phyloP scores from a whole-genome alignment of 2,113 vertebrate genomes.

The Ageneiosus marmoratus region DNA sequence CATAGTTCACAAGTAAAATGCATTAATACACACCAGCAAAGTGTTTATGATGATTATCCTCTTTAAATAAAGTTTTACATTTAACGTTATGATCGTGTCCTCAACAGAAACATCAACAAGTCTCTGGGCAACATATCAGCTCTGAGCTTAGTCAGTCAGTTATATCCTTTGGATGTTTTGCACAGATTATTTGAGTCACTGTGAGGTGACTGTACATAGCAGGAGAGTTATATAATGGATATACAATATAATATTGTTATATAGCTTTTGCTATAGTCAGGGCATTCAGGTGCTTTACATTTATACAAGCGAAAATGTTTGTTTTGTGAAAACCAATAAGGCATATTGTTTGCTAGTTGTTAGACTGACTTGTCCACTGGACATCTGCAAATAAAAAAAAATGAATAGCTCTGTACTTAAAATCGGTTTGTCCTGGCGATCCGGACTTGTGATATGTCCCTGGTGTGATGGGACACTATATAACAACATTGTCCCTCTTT shows the following conservation, averaged over 20 bases:
- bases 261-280: not conserved
- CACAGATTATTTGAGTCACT: not conserved
- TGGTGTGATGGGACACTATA: not conserved
- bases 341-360: not conserved
- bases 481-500: too few relatives aligned
- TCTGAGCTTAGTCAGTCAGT: too few relatives aligned
- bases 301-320: not conserved
- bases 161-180: not conserved
- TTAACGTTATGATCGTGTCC: not conserved
- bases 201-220: not conserved
- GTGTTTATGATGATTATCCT: too few relatives aligned
- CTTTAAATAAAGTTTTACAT: too few relatives aligned
- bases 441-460: not conserved
- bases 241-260: not conserved
- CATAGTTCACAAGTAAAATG: not conserved
- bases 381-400: too few relatives aligned
- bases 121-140: not conserved
- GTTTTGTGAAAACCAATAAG: not conserved
- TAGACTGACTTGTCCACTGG: too few relatives aligned
- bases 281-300: too few relatives aligned
- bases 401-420: not conserved
- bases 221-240: not conserved
- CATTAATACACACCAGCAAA: not conserved
- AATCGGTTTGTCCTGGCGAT: not conserved
- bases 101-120: not conserved